Percentiles rank a stretch among this genome's conserved stretches.
phyloP scores from a whole-genome alignment of 2,113 vertebrate species.

The Channa maculata region DNA sequence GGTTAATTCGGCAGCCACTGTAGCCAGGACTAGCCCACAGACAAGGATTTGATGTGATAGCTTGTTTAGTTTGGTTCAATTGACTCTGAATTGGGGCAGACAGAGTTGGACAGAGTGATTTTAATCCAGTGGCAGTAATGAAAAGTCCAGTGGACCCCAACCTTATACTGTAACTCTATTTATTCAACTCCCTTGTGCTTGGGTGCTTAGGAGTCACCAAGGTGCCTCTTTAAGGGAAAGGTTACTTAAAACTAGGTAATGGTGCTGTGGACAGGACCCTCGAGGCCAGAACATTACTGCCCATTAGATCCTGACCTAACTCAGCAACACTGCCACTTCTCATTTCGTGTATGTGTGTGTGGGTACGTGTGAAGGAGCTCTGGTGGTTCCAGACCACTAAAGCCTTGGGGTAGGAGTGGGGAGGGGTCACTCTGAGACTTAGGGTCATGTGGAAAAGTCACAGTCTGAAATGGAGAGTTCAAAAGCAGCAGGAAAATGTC shows the following conservation, averaged over 20 bases:
- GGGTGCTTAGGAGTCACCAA: constrained; percentile 62
- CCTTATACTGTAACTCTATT: constrained; percentile 76
- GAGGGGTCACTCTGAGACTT: constrained; percentile 48
- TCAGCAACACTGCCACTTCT: constrained; percentile 84
- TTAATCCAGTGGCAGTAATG: constrained; percentile 77
- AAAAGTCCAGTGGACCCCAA: constrained; percentile 70
- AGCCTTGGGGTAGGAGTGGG: constrained; percentile 44
- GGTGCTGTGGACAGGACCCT: constrained; percentile 68
- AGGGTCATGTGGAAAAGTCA: constrained; percentile 80
- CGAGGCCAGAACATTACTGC: constrained; percentile 72
- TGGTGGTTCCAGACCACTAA: constrained; percentile 74
- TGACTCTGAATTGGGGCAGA: constrained; percentile 73
- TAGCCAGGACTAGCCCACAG: constrained; percentile 64
- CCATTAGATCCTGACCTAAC: constrained; percentile 79
- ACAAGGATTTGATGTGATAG: constrained; percentile 80
- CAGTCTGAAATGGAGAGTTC: constrained; percentile 78
- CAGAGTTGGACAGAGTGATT: constrained; percentile 68
- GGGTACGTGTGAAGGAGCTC: constrained; percentile 62
- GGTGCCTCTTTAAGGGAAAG: constrained; percentile 75
- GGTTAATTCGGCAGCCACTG: constrained; percentile 73
- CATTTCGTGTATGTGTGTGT: constrained; percentile 68
- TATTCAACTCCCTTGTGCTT: constrained; percentile 63
- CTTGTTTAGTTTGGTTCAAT: constrained; percentile 81
- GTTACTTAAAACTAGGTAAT: constrained; percentile 74
- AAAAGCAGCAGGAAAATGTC: constrained; percentile 76